These are phyloP conservation scores for Reticulitermes lucifugus DNA, from an alignment of 2,888 invertebrate species.

Conservation along the genomic window DNA sequence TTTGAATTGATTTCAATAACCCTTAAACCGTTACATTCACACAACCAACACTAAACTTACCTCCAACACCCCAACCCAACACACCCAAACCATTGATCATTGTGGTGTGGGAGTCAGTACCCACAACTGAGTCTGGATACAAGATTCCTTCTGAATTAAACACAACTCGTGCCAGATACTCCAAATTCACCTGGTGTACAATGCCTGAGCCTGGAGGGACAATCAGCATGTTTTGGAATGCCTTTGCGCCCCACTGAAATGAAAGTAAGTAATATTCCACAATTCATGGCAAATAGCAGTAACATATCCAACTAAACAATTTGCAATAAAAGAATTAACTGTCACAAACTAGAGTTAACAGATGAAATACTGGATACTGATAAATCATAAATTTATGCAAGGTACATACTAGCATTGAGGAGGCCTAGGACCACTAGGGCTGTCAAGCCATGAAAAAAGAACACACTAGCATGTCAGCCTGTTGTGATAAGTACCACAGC, in stretches of 20 bases:
- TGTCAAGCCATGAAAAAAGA: too few species aligned
- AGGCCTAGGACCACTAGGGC: too few species aligned
- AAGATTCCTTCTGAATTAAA: conserved; percentile 76
- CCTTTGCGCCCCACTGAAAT: conserved; percentile 93
- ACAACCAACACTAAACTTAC: conserved; percentile 60
- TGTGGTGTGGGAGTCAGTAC: conserved; percentile 98
- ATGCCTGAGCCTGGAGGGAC: conserved; percentile 99
- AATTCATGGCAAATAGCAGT: too few species aligned
- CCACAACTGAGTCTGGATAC: conserved; percentile 93
- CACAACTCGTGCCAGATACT: conserved; percentile 92
- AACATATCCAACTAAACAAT: too few species aligned
- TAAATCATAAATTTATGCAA: too few species aligned
- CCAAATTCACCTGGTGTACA: conserved; percentile 98
- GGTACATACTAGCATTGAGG: too few species aligned
- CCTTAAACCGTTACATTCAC: background rate
- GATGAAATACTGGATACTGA: too few species aligned
- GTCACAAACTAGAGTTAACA: too few species aligned
- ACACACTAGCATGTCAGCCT: too few species aligned
- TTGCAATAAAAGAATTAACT: too few species aligned
- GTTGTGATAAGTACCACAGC: too few species aligned
- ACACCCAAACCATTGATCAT: conserved; percentile 99
- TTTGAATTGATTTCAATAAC: too few species aligned
- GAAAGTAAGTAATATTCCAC: background rate
- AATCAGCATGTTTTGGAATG: conserved; percentile 95
- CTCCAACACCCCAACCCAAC: conserved; percentile 96